Evolutionary conservation across 1,140 invertebrate species (phyloP).

Genomic region (Drosophila ambigua): DNA sequence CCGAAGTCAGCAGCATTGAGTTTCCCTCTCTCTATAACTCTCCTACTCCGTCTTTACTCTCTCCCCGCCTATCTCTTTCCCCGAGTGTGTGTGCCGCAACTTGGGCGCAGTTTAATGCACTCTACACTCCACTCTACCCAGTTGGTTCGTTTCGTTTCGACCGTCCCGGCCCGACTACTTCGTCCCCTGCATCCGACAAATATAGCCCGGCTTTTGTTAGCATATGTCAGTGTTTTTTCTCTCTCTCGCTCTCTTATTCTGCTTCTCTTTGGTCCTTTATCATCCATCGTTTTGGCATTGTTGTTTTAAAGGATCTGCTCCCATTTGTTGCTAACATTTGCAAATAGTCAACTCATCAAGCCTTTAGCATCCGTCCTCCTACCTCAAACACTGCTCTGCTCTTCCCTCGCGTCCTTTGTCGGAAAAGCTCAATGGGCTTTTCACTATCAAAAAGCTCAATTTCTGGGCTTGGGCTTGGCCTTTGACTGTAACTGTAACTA

Average conservation of each 20-base stretch:
- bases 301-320: conserved; percentile 35
- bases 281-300: conserved; percentile 33
- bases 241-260: conserved; percentile 9
- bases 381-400: neutral
- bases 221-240: conserved; percentile 49
- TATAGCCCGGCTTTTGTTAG: conserved; percentile 55
- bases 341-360: conserved; percentile 49
- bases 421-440: conserved; percentile 32
- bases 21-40: too few species aligned
- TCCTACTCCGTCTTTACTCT: neutral
- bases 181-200: conserved; percentile 2
- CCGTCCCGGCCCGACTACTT: neutral
- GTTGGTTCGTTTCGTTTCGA: conserved; percentile 21
- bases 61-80: neutral
- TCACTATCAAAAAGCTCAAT: conserved; percentile 38
- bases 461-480: conserved; percentile 23
- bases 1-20: too few species aligned
- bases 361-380: conserved; percentile 14
- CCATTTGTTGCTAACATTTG: conserved; percentile 42
- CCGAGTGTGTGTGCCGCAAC: conserved; percentile 29
- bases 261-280: conserved; percentile 34
- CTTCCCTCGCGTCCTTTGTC: conserved; percentile 11
- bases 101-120: conserved; percentile 73
- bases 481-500: conserved; percentile 4
- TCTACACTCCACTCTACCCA: conserved; percentile 55